Conservation (phyloP, 2,113 vertebrate species). For the Elephantulus edwardii region DNA sequence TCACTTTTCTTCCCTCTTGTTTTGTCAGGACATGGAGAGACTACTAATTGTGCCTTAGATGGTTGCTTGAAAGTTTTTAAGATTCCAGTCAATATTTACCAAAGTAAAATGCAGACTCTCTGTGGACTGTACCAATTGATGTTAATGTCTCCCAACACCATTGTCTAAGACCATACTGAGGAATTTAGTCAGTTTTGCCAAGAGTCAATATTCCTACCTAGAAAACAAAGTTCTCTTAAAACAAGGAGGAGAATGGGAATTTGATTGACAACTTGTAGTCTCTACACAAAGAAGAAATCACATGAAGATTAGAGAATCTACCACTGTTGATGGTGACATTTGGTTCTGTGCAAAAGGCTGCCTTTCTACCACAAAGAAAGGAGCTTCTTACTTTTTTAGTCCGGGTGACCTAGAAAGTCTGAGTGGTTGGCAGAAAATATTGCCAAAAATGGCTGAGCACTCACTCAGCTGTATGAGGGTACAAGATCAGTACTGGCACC, state of each 20-base stretch:
- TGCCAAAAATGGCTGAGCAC: not conserved
- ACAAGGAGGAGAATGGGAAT: not conserved
- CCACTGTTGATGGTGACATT: not conserved
- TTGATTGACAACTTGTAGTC: not conserved
- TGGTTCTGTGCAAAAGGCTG: not conserved
- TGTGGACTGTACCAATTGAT: too few relatives aligned
- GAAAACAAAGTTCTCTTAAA: not conserved
- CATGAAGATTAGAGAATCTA: not conserved
- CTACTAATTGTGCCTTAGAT: too few relatives aligned
- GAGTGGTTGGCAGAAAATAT: not conserved
- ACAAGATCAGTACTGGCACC: not conserved
- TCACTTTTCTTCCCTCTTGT: too few relatives aligned
- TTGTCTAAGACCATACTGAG: too few relatives aligned
- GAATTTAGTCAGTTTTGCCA: constrained; percentile 15
- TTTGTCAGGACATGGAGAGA: too few relatives aligned
- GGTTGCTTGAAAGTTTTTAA: too few relatives aligned
- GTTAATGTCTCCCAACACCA: too few relatives aligned
- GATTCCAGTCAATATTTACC: too few relatives aligned
- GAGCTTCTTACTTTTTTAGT: constrained; percentile 33
- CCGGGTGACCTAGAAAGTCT: not conserved
- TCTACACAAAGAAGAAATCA: not conserved
- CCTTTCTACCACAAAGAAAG: not conserved
- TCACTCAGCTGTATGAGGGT: not conserved
- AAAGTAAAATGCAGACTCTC: too few relatives aligned
- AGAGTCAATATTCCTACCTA: too few relatives aligned